Conservation (phyloP, 2,113 vertebrate species). For the Calyptommatus sinebrachiatus region DNA sequence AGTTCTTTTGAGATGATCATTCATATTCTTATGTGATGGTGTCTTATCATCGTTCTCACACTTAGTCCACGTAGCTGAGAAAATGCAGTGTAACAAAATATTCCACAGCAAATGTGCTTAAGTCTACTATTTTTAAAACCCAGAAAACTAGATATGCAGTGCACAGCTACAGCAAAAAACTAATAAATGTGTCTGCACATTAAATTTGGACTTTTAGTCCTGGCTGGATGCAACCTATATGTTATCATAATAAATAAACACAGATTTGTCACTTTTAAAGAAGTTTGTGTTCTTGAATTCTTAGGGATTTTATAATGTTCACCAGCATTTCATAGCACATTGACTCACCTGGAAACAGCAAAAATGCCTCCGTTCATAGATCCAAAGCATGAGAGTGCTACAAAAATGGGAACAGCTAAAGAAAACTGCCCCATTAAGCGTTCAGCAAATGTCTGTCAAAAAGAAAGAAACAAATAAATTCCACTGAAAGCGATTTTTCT, state of each 20-base stretch:
- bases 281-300: background rate
- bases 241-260: background rate
- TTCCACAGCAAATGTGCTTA: too few species aligned
- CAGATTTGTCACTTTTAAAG: background rate
- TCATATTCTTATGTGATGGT: too few species aligned
- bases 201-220: too few species aligned
- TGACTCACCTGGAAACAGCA: constrained; percentile 87
- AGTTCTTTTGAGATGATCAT: too few species aligned
- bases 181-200: too few species aligned
- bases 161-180: too few species aligned
- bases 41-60: too few species aligned
- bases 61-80: too few species aligned
- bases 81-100: too few species aligned
- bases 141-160: too few species aligned
- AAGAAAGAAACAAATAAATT: constrained; percentile 35
- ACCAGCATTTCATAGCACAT: background rate
- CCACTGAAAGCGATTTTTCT: constrained; percentile 26
- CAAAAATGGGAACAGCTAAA: constrained; percentile 86
- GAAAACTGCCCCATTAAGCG: constrained; percentile 88
- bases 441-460: constrained; percentile 88
- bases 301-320: background rate
- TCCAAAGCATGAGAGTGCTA: constrained; percentile 93
- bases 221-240: too few species aligned
- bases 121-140: too few species aligned
- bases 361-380: constrained; percentile 93